phyloP scores from a whole-genome alignment of 1,140 invertebrate species.

The Argopecten irradians region DNA sequence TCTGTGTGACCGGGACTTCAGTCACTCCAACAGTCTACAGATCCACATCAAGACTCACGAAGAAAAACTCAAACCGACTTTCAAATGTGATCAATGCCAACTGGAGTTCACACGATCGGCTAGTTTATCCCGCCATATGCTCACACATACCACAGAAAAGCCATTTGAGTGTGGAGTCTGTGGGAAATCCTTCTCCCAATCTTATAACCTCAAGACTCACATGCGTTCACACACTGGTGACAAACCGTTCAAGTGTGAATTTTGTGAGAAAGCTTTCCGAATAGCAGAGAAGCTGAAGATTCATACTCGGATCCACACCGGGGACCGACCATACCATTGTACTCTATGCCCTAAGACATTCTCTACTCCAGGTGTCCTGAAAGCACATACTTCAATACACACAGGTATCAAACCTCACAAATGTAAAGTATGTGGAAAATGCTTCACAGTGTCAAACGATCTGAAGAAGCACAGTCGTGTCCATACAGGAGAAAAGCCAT shows the following conservation, averaged over 20 bases:
- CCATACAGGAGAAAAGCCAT: slow-evolving; percentile 26
- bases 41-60: not conserved
- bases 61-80: not conserved
- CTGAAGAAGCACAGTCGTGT: slow-evolving; percentile 5
- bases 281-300: slow-evolving; percentile 42
- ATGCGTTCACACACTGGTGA: not conserved
- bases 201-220: not conserved
- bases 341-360: not conserved
- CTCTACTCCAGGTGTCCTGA: not conserved
- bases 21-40: not conserved
- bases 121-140: not conserved
- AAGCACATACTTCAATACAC: not conserved
- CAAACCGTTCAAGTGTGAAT: slow-evolving; percentile 58
- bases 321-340: slow-evolving; percentile 43
- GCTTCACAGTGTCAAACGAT: not conserved
- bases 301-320: slow-evolving; percentile 53
- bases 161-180: slow-evolving; percentile 6
- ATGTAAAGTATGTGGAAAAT: not conserved
- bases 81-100: not conserved
- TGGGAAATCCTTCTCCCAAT: not conserved
- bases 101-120: not conserved
- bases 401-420: not conserved
- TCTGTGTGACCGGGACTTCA: slow-evolving; percentile 27
- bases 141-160: not conserved
- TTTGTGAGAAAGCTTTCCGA: slow-evolving; percentile 54